Base-by-base conservation (phyloP, 2,113 vertebrate genomes). In the Thunnus thynnus region DNA sequence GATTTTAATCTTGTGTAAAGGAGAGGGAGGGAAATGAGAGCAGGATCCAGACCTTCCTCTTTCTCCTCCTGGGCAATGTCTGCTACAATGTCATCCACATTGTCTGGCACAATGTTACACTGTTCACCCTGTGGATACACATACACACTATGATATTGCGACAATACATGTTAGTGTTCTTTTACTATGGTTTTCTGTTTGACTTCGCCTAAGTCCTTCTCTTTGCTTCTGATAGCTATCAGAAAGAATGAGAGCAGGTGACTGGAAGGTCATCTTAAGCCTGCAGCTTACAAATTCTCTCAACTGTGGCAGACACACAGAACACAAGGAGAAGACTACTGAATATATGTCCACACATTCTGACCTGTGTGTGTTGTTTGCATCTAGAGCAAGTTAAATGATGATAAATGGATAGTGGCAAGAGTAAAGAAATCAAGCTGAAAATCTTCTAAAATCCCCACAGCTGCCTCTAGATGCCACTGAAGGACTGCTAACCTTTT, bases 21-120 rank as follows among this genome's bases (percentile, higher is more conserved):
- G 27, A 47, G 2, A 57, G 30, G 47, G 17, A 58, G 27, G 69
- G 6, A 75, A 17, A 67, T 18, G 1, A 2, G 44, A 54, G 60
- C 2, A 22, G 57, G 41, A 44, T 58, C 10, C 86, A 80, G 92
- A 99, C 98, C 98, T 99, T 99, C 98, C 32, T 99, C 98, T 92
- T 99, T 99, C 80, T 99, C 98, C 87, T 99, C 98, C 27, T 98
- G 97, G 83, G 97, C 97, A 69, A 99, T 96, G 83, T 99, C 98
- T 41, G 98, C 97, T 56, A 99, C 98, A 66, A 99, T 99, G 87
- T 99, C 98, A 54, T 99, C 98, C 18, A 99, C 95, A 50, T 98
- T 99, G 94, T 99, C 98, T 0, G 98, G 98, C 44, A 99, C 95
- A 5, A 99, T 96, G 91, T 99, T 99, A 95, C 98, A 99, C 82